Conservation (phyloP, 2,113 vertebrate species). For the Pangasianodon hypophthalmus region DNA sequence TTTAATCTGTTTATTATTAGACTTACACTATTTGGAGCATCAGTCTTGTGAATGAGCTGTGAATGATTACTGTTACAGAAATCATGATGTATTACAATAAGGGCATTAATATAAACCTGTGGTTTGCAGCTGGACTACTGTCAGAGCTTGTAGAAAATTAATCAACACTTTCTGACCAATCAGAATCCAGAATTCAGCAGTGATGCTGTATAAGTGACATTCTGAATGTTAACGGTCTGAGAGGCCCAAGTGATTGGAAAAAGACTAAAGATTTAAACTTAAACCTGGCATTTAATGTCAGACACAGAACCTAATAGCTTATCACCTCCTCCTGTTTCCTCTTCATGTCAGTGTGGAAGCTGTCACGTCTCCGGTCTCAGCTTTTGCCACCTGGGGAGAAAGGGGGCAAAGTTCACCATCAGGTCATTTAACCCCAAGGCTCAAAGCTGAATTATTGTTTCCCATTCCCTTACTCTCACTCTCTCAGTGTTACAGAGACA, state of each 20-base stretch:
- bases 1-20: no score
- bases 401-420: constrained; percentile 33
- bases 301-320: constrained; percentile 6
- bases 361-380: not conserved
- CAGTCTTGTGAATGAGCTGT: not conserved
- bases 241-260: not conserved
- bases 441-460: constrained; percentile 16
- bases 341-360: constrained; percentile 33
- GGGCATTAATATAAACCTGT: not conserved
- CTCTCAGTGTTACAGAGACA: not conserved
- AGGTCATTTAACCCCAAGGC: constrained; percentile 33
- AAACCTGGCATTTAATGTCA: constrained; percentile 32
- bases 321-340: constrained; percentile 31
- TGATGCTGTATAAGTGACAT: not conserved
- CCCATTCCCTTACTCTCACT: constrained; percentile 1
- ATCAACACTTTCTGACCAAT: not conserved
- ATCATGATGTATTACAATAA: not conserved
- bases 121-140: not conserved
- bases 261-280: constrained; percentile 27
- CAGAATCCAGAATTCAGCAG: not conserved
- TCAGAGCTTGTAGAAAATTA: not conserved
- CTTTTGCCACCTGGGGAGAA: constrained; percentile 39
- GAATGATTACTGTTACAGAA: no score
- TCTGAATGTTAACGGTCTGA: not conserved
- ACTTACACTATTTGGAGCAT: no score